Conservation (phyloP, 2,888 invertebrate genomes). For the Callyntrura sp. region DNA sequence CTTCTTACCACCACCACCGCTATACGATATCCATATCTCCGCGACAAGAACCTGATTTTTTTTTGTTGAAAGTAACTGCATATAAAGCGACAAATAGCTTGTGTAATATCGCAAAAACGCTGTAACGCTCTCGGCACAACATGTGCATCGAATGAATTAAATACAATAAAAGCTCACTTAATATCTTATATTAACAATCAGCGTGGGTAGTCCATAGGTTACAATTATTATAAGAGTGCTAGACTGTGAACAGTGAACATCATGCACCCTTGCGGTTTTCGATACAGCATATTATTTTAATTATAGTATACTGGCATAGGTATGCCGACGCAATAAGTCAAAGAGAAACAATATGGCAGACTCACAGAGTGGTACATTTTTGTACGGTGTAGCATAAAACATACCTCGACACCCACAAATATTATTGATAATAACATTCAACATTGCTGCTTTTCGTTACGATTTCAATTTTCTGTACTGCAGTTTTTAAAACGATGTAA, state of each 20-base stretch:
- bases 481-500: conserved; percentile 33
- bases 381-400: too few relatives aligned
- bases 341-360: not conserved
- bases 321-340: not conserved
- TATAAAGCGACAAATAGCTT: conserved; percentile 10
- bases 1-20: too few relatives aligned
- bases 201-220: conserved; percentile 25
- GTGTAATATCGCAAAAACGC: conserved; percentile 47
- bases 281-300: conserved; percentile 1
- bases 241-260: conserved; percentile 20
- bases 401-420: not conserved
- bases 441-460: conserved; percentile 34
- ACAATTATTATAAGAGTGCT: not conserved
- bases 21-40: not conserved
- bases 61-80: conserved; percentile 24
- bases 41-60: conserved; percentile 55
- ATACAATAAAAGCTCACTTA: conserved; percentile 41
- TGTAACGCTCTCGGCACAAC: conserved; percentile 62
- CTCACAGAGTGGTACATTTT: too few relatives aligned
- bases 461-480: conserved; percentile 32
- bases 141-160: conserved; percentile 49
- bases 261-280: conserved; percentile 61
- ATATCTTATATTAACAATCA: conserved; percentile 44
- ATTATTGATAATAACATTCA: not conserved
- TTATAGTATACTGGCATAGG: not conserved